A percentile compares a stretch with the other conserved stretches of the same genome.
phyloP scores from a whole-genome alignment of 2,888 invertebrate genomes.

The Cephus rjabovi region DNA sequence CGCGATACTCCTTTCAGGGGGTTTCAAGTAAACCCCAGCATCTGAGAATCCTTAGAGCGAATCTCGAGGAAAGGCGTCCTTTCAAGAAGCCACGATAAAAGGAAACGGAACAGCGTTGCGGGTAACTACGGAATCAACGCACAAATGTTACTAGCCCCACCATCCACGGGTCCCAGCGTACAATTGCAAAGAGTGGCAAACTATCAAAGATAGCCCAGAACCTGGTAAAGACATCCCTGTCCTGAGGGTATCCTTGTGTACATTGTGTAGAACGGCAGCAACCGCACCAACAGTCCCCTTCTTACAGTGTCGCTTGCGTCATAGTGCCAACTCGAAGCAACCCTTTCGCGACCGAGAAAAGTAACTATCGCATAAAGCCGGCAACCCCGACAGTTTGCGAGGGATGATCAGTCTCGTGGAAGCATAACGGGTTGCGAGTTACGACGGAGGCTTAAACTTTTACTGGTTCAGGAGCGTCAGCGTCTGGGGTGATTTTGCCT shows the following conservation, averaged over 20 bases:
- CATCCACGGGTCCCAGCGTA: background rate
- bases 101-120: background rate
- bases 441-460: conserved; percentile 58
- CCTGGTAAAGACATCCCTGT: background rate
- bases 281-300: background rate
- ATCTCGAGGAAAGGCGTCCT: background rate
- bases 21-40: background rate
- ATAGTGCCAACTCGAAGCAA: background rate
- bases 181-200: background rate
- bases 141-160: background rate
- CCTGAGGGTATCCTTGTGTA: background rate
- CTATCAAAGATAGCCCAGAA: background rate
- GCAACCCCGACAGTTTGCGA: conserved; percentile 47
- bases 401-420: conserved; percentile 51
- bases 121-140: background rate
- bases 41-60: background rate
- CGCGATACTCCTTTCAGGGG: background rate
- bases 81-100: background rate
- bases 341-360: conserved; percentile 7
- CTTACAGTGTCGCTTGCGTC: background rate
- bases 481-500: conserved; percentile 54
- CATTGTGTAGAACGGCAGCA: background rate
- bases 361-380: conserved; percentile 49
- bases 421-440: conserved; percentile 51
- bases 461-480: conserved; percentile 54